Evolutionary conservation across 2,797 vertebrate genomes (phyloP), one percentile per base, ranked within the genome.

Genomic region (Lycodopsis pacificus): DNA sequence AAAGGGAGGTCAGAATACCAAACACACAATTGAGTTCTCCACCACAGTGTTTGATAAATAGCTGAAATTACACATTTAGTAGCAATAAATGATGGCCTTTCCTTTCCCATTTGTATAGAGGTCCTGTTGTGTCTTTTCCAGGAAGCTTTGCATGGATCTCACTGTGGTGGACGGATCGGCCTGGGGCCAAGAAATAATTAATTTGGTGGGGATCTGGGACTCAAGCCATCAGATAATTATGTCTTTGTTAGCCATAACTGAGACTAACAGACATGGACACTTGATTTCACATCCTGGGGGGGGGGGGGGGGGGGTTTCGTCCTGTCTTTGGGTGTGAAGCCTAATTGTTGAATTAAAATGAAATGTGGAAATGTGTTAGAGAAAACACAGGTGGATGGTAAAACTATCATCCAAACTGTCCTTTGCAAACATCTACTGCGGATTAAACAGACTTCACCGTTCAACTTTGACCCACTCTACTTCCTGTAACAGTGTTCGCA

Each of bases 211-310:
- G 74, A 88, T 88, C 57, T 73, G 70, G 40, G 88, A 86, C 65
- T 85, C 69, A 22, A 76, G 87, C 89, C 89, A 91, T 86, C 65
- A 53, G 79, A 88, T 81, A 80, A 88, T 88, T 63, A 77, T 79
- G 81, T 77, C 83, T 80, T 83, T 84, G 80, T 82, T 54, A 30
- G 65, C 51, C 77, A 79, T 69, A 81, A 81, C 56, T 75, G 75
- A 72, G 78, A 78, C 65, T 77, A 85, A 89, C 59, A 73, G 59
- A 77, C 69, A 73, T 19, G n/a, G 79, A 82, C 77, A 70, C 63
- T 72, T 73, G 49, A 80, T 80, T 87, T 71, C 22, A 67, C 69
- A 85, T 73, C 73, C 71, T 51, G 32, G 13, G 22, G 53, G 56
- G 8, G 46, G 65, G 2, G 51, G 30, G 13, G 22, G 53, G 56